Evolutionary conservation across 2,113 vertebrate species (phyloP), one percentile per base, ranked within the genome.

Genomic region (Octodon degus): DNA sequence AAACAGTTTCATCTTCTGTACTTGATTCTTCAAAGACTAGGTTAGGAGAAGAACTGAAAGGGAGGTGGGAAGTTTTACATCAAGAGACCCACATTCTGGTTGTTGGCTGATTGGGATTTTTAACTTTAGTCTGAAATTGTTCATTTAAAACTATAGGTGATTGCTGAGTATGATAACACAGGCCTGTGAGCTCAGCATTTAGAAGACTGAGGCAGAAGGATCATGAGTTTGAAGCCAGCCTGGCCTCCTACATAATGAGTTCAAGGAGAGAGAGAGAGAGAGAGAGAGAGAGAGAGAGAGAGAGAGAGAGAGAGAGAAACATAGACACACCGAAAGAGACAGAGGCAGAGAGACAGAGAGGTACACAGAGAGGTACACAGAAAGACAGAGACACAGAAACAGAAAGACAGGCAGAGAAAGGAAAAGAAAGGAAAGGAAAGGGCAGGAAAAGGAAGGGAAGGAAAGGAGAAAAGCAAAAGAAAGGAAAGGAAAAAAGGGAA

Each of bases 61-160:
- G 32, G 7, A 83, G 11, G 7, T 91, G 10, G 83, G 68, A 55
- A 92, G 16, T 12, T 96, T 84, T 83, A 55, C 32, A 93, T 43
- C 22, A 93, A 89, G 40, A 79, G 43, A 63, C 2, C 30, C 63
- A 60, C 63, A 32, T 27, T 95, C 53, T 67, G 5, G 10, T 34
- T 91, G 88, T 86, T 79, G 13, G 65, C 11, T 55, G 50, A 58
- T 19, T 60, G 11, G 11, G 30, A 25, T 70, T 88, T 93, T 89
- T 76, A 92, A 65, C 22, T 67, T 37, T 79, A 58, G 43, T 67
- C 37, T 85, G 82, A 68, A 20, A 76, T 53, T 43, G 2, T 92
- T 86, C 43, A 86, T 89, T 92, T 94, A 84, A 94, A 86, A 60
- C 25, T 68, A 25, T 9, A 58, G 40, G 30, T 55, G 77, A 55